Evolutionary conservation across 2,888 invertebrate genomes (phyloP).

Genomic region (Mongoloraphidia duomilia): DNA sequence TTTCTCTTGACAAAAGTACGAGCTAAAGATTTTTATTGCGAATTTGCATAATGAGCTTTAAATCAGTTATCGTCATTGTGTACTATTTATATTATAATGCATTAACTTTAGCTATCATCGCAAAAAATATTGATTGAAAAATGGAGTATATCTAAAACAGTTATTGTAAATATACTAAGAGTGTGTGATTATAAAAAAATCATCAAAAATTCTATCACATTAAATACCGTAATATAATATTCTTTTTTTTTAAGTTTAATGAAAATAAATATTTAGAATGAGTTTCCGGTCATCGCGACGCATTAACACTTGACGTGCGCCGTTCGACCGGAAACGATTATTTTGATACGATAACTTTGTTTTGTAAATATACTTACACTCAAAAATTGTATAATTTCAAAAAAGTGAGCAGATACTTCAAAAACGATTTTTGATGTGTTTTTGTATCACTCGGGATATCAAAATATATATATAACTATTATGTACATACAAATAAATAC

Average conservation of each 20-base stretch:
- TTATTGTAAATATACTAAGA: conserved; percentile 36
- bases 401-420: conserved; percentile 6
- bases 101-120: conserved; percentile 25
- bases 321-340: too few species aligned
- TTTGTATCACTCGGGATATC: conserved; percentile 6
- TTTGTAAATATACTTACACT: neutral
- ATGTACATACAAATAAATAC: conserved; percentile 3
- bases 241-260: conserved; percentile 5
- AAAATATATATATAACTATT: conserved; percentile 4
- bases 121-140: conserved; percentile 33
- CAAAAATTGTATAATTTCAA: conserved; percentile 5
- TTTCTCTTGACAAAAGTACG: neutral
- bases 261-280: too few species aligned
- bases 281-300: too few species aligned
- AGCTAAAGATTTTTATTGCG: too few species aligned
- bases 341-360: neutral
- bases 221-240: conserved; percentile 25
- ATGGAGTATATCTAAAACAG: conserved; percentile 34
- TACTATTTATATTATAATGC: too few species aligned
- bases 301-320: too few species aligned
- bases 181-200: conserved; percentile 49
- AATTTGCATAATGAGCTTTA: too few species aligned
- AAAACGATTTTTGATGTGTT: conserved; percentile 2
- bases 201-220: conserved; percentile 55
- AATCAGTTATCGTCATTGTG: too few species aligned